Evolutionary conservation across 2,113 vertebrate genomes (phyloP).

Genomic region (western clawed frog (Xenopus tropicalis)): UCB_Xtro_10.0 CM004443.2:122274001-122274500

Average conservation of each 20-base stretch:
- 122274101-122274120: too few species aligned
- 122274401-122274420: constrained; percentile 37
- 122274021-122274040: too few species aligned
- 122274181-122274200: too few species aligned
- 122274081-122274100: too few species aligned
- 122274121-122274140: too few species aligned
- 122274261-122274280: constrained; percentile 47
- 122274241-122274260: constrained; percentile 46
- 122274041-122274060: too few species aligned
- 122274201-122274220: too few species aligned
- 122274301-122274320: constrained; percentile 68
- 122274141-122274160: too few species aligned
- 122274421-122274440: constrained; percentile 48
- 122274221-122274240: background rate
- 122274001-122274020: too few species aligned
- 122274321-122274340: constrained; percentile 46
- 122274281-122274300: constrained; percentile 53
- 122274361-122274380: constrained; percentile 55
- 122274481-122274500: background rate
- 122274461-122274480: constrained; percentile 21
- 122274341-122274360: constrained; percentile 77
- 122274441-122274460: constrained; percentile 42
- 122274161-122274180: too few species aligned
- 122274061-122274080: too few species aligned
- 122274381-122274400: constrained; percentile 50